A percentile compares a stretch with the other conserved stretches of the same genome.
These are phyloP conservation scores for Furnarius figulus DNA, from an alignment of 2,113 vertebrate genomes.

Conservation along the genomic window DNA sequence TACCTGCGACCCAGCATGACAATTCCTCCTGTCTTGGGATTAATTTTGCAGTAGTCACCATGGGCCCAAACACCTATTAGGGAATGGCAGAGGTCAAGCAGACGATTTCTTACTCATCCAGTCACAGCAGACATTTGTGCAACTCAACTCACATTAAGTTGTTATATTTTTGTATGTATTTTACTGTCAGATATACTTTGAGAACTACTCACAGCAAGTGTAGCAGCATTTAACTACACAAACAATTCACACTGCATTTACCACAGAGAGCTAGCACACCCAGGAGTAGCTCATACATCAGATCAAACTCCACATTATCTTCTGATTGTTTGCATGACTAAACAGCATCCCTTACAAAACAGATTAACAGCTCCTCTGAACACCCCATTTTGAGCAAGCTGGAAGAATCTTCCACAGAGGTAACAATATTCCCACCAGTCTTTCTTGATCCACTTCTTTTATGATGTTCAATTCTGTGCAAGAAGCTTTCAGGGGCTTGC, in stretches of 20 bases:
- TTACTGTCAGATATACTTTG: accelerated
- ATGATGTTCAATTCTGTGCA: not conserved
- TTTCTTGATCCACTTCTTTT: not conserved
- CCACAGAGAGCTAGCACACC: not conserved
- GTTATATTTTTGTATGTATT: too few species aligned
- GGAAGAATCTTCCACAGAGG: not conserved
- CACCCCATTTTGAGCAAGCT: not conserved
- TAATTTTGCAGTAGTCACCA: constrained; percentile 95
- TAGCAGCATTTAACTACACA: not conserved
- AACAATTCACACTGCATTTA: not conserved
- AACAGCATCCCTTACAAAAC: not conserved
- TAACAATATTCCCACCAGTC: not conserved
- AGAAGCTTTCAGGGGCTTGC: not conserved
- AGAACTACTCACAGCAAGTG: not conserved
- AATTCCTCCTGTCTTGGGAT: constrained; percentile 91
- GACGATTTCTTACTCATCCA: not conserved
- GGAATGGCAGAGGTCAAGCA: not conserved
- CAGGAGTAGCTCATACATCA: not conserved
- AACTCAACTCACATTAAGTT: not conserved
- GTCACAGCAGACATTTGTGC: not conserved
- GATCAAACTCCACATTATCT: not conserved
- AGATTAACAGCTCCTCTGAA: not conserved
- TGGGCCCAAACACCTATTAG: constrained; percentile 90
- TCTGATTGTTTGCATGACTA: not conserved
- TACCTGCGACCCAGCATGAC: constrained; percentile 96